Base-by-base conservation (phyloP, 1,140 invertebrate genomes). In the Panulirus ornatus region DNA sequence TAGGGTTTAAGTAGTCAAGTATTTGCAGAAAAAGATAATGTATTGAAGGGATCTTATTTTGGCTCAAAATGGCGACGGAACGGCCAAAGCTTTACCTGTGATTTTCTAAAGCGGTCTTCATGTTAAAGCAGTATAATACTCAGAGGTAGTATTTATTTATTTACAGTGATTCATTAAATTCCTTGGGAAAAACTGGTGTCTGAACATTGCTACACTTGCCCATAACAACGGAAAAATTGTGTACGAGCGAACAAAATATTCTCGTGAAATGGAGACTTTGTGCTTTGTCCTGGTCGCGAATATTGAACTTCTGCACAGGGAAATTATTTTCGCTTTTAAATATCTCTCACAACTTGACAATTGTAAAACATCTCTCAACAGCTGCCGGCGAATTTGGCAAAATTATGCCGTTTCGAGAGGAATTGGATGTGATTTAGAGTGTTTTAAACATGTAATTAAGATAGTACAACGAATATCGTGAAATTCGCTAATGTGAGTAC, bases 31-130 rank as follows among this genome's bases (percentile, higher is more conserved):
- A 44, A 84, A 36, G 11, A 22, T 1, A 19, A 14, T 34, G 63
- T 63, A 84, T 89, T 89, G 79, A 89, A 75, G 88, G 88, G 88
- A 63, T 89, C 88, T 89, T 89, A 89, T 40, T 89, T 89, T 89
- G 79, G 88, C 88, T 83, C 79, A 89, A 89, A 42, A 89, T 89
- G 88, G 88, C 88, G 88, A 75, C 88, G 40, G 47, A 47, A 84
- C 34, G 84, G 58, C 30, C 44, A 36, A 76, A 89, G 34, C 66
- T 83, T 89, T 47, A 30, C 81, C n/a, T 22, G 71, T 54, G 54
- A 84, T 84, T 82, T 82, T 73, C 78, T 85, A 85, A 85, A 66
- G 58, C 58, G 58, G 58, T 66, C n/a, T 16, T 8, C 27, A 30
- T 66, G 27, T 66, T 30, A 27, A 66, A 8, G 58, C 6, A 11